Conservation (phyloP, 2,797 vertebrate species). For the Anas bahamensis region DNA sequence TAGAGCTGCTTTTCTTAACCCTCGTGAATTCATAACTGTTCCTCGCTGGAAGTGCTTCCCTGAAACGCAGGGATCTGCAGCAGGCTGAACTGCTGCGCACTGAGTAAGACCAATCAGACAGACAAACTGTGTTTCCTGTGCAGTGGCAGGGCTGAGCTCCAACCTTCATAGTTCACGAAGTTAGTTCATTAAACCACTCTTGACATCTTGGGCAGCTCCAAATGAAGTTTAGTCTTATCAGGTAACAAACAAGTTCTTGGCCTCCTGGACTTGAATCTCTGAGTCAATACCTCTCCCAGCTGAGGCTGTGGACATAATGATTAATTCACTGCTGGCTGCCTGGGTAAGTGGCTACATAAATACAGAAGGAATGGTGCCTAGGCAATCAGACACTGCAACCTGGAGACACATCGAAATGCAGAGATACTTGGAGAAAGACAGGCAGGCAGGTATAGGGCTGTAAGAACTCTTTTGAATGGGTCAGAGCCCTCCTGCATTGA, state of each 20-base stretch:
- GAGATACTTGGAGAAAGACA: not conserved
- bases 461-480: not conserved
- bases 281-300: slow-evolving; percentile 29
- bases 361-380: not conserved
- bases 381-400: not conserved
- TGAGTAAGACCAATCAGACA: not conserved
- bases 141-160: not conserved
- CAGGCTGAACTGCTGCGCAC: not conserved
- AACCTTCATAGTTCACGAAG: not conserved
- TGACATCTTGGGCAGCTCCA: not conserved
- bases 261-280: not conserved
- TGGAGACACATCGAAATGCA: not conserved
- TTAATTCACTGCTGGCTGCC: slow-evolving; percentile 48
- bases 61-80: not conserved
- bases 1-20: not conserved
- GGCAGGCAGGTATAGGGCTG: not conserved
- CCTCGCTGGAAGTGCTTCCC: not conserved
- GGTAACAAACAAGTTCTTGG: slow-evolving; percentile 11
- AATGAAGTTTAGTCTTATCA: not conserved
- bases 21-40: not conserved
- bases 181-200: not conserved
- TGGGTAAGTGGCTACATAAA: slow-evolving; percentile 2
- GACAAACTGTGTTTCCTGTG: not conserved
- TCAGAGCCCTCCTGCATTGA: not conserved
- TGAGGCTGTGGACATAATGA: slow-evolving; percentile 10